Evolutionary conservation across 2,888 invertebrate species (phyloP), one percentile per base, ranked within the genome.

Genomic region (Conops quadrifasciatus): DNA sequence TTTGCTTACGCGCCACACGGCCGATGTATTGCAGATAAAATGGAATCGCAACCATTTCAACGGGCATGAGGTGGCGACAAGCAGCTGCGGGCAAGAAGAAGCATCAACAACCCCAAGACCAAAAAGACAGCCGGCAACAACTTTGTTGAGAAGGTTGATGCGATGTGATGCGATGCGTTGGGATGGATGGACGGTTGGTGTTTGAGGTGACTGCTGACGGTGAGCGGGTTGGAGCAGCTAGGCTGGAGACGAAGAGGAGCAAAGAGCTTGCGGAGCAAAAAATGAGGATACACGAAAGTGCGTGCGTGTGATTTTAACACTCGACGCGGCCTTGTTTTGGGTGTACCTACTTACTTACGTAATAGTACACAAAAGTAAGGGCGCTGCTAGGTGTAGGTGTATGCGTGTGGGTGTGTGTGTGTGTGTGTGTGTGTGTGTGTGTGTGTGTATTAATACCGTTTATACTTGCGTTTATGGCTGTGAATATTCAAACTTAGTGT

Each of bases 401-500:
- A n/a, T 49, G 51, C 47, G 28, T 24, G 49, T 49, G 49, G 15
- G n/a, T 49, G 49, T 53, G 53, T 59, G 59, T 68, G 59, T 47
- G 47, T 2, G 53, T 30, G 28, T 28, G 65, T 53, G 28, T 53
- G 19, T 60, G 49, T 67, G 21, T n/a, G 45, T 49, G 59, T 45
- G n/a, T 36, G 4, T 36, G 36, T 36, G 4, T 36, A 36, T 36
- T 36, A 36, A 36, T 36, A 36, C 5, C 36, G 36, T 36, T 36
- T 9, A 9, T 9, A 28, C 19, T 43, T 45, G 26, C 43, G 45
- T 80, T 80, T 80, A 80, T 79, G 76, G 78, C 79, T 79, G 80
- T 81, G 80, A 77, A 81, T 80, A 80, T 80, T 81, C 79, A 80
- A 79, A 80, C 77, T 36, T 80, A 82, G 9, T 81, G 82, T 82